Conservation (phyloP, 1,140 invertebrate species). For the Pogonomyrmex barbatus region DNA sequence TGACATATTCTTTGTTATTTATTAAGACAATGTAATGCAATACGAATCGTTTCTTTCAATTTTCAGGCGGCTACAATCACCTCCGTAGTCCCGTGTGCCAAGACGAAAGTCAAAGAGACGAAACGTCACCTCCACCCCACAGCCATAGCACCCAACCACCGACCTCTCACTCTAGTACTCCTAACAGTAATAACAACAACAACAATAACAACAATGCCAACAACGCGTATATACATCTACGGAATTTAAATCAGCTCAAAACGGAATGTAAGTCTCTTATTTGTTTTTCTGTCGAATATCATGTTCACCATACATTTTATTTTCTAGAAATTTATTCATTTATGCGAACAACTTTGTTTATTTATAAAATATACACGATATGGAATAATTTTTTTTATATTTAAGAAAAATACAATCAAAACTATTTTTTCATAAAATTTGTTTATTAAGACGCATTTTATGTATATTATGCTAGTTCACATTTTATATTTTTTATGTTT, state of each 20-base stretch:
- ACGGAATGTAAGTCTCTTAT: constrained; percentile 81
- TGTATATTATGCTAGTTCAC: neutral
- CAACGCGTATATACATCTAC: constrained; percentile 84
- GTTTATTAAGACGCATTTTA: neutral
- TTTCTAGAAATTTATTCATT: constrained; percentile 3
- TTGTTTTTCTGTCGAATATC: neutral
- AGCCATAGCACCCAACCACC: constrained; percentile 82
- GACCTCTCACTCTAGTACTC: constrained; percentile 80
- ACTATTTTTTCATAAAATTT: neutral
- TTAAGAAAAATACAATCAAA: neutral
- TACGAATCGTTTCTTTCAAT: constrained; percentile 13
- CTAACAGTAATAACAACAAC: constrained; percentile 81
- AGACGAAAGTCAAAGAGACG: constrained; percentile 85
- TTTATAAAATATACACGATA: no score
- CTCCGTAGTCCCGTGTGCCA: constrained; percentile 87
- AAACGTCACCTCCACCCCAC: constrained; percentile 85
- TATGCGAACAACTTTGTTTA: neutral
- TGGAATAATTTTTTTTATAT: neutral
- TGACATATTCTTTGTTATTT: neutral
- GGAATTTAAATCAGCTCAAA: constrained; percentile 84
- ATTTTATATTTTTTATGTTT: neutral
- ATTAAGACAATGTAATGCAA: neutral
- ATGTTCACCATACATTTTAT: neutral
- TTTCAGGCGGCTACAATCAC: constrained; percentile 87
- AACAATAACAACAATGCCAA: constrained; percentile 83